Evolutionary conservation across 2,113 vertebrate species (phyloP).

Genomic region (Paedocypris sp.): DNA sequence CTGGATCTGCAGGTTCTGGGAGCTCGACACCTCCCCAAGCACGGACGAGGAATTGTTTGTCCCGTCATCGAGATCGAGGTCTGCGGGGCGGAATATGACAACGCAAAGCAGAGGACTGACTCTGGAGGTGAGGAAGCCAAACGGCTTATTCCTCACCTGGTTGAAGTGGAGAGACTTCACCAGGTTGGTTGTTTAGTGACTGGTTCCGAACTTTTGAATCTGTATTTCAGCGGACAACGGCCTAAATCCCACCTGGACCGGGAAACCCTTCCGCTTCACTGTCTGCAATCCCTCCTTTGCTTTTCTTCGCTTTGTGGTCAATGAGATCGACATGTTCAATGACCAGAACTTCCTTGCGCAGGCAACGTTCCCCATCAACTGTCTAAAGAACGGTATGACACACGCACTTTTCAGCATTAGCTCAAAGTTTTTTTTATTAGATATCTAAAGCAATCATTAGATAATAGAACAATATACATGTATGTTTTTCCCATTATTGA

Average conservation of each 20-base stretch:
- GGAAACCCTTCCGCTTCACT: conserved; percentile 80
- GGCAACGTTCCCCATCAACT: conserved; percentile 84
- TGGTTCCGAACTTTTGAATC: too few relatives aligned
- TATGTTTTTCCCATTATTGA: too few relatives aligned
- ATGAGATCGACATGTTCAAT: conserved; percentile 97
- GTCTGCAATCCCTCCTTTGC: conserved; percentile 85
- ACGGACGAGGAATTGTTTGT: conserved; percentile 88
- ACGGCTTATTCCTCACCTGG: too few relatives aligned
- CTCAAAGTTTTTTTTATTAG: too few relatives aligned
- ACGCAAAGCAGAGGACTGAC: conserved; percentile 85
- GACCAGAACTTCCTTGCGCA: conserved; percentile 97
- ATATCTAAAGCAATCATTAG: too few relatives aligned
- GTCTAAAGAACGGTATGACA: conserved; percentile 79
- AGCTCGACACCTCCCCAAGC: conserved; percentile 90
- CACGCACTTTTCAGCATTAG: too few relatives aligned
- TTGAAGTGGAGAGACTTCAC: too few relatives aligned
- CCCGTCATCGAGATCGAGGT: conserved; percentile 94
- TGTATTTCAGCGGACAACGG: conserved; percentile 90
- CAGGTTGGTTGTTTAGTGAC: too few relatives aligned
- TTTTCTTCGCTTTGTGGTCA: conserved; percentile 92
- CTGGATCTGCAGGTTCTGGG: conserved; percentile 72
- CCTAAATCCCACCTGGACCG: conserved; percentile 85
- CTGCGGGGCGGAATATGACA: conserved; percentile 89
- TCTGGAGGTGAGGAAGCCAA: conserved; percentile 85
- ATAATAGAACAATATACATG: too few relatives aligned